Evolutionary conservation across 2,888 invertebrate species (phyloP), one percentile per base, ranked within the genome.

Genomic region (Leucophora obtusa): DNA sequence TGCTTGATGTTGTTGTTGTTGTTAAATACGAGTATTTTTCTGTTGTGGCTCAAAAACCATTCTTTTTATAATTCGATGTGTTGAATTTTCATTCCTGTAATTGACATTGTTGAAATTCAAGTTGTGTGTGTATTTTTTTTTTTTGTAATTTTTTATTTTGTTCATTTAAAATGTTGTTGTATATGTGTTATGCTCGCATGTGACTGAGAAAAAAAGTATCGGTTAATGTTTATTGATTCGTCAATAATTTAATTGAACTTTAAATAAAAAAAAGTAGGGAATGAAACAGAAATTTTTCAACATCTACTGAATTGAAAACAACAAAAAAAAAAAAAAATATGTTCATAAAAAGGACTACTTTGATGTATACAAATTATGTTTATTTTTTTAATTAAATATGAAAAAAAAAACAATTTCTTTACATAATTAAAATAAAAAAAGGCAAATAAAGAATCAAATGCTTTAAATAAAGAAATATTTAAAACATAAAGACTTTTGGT

Each of bases 231-330:
- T 80, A 80, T 80, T 80, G 80, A 80, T 80, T 76, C 80, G 76
- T 80, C 72, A 80, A 80, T 80, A 80, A 80, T 76, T 80, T 80
- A 76, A 80, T 80, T 80, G 80, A 75, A 79, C 71, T 76, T 80
- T 80, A 50, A 72, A 51, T 58, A 66, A 28, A 21, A 28, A 28
- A 28, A 28, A 28, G 5, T 24, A 43, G 63, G 75, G 71, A 62
- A 51, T 71, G 62, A 70, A 79, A 58, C 18, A 24, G 15, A 51
- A 76, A 47, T 35, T 59, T 11, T 59, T 35, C 9, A 33, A 28
- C 56, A 56, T 28, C 14, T 56, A 47, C 43, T 47, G 43, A 47
- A 47, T 47, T 47, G 43, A n/a, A 47, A 47, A 47, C 6, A 28
- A 28, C 28, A 28, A 28, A 3, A 28, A 28, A 3, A 28, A 24